A percentile compares a stretch with the other conserved stretches of the same genome.
Evolutionary conservation across 30 jellyfish, hydroid and myxozoan genomes (phyloP).

Genomic region (Rhopilema esculentum): DNA sequence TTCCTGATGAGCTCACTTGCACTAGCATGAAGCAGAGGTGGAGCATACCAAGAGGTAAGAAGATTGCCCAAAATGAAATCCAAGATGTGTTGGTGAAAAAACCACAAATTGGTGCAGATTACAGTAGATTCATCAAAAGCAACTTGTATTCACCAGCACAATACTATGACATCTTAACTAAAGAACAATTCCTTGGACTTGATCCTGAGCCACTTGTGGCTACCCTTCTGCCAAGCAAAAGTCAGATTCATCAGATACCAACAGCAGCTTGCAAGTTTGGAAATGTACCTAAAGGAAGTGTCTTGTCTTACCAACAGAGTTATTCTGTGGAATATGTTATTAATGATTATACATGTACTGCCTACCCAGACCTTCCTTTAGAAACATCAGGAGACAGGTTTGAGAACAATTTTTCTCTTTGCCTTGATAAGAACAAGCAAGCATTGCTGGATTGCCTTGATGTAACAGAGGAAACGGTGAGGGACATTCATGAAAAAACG

Average conservation of each 20-base stretch:
- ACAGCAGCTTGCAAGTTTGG: constrained; percentile 21
- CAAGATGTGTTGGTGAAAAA: constrained; percentile 15
- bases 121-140: constrained; percentile 14
- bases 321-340: constrained; percentile 4
- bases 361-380: constrained; percentile 1
- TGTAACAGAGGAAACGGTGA: constrained; percentile 2
- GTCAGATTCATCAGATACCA: neutral
- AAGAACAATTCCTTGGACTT: constrained; percentile 4
- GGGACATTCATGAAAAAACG: constrained; percentile 3
- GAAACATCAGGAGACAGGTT: constrained; percentile 14
- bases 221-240: neutral
- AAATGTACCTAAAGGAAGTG: constrained; percentile 1
- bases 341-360: neutral
- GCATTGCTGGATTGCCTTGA: neutral
- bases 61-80: neutral
- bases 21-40: constrained; percentile 14
- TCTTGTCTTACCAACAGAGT: constrained; percentile 22
- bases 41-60: constrained; percentile 23
- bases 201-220: constrained; percentile 27
- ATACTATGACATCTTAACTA: neutral
- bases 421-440: neutral
- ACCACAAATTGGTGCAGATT: constrained; percentile 21
- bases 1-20: constrained; percentile 23
- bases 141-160: constrained; percentile 27
- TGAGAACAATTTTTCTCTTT: constrained; percentile 2